A percentile compares a stretch with the other conserved stretches of the same genome.
phyloP scores from a whole-genome alignment of 2,888 invertebrate species.

The Eilema caniola region DNA sequence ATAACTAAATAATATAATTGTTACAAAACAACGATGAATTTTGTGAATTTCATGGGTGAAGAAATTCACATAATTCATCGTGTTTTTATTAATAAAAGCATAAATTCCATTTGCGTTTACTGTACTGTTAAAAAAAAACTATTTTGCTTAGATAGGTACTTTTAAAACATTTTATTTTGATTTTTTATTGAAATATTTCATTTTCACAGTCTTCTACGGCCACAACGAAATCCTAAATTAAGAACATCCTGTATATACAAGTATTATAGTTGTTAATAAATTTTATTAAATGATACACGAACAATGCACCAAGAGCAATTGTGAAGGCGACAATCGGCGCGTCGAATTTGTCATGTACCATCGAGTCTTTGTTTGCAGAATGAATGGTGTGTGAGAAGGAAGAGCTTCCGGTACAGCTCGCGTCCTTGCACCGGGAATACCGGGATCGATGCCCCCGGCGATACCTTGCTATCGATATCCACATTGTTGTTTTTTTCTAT shows the following conservation, averaged over 20 bases:
- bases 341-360: conserved; percentile 85
- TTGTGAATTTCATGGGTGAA: no score
- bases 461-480: conserved; percentile 78
- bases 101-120: no score
- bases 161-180: no score
- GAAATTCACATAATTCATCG: no score
- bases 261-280: conserved; percentile 74
- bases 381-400: conserved; percentile 82
- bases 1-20: no score
- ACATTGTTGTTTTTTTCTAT: conserved; percentile 71
- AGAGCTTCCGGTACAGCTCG: conserved; percentile 76
- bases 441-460: conserved; percentile 76
- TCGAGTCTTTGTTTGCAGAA: conserved; percentile 69
- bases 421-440: conserved; percentile 54
- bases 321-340: conserved; percentile 74
- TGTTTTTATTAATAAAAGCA: no score
- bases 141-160: no score
- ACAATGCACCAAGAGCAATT: conserved; percentile 70
- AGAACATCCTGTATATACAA: conserved; percentile 13
- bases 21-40: no score
- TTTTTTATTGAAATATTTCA: no score
- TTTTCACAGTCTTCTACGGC: neutral
- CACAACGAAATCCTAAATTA: neutral
- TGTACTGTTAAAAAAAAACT: no score
- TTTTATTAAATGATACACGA: conserved; percentile 76